Percentiles rank a stretch among this genome's conserved stretches.
phyloP scores from a whole-genome alignment of 1,140 invertebrate genomes.

The Idris sp. region DNA sequence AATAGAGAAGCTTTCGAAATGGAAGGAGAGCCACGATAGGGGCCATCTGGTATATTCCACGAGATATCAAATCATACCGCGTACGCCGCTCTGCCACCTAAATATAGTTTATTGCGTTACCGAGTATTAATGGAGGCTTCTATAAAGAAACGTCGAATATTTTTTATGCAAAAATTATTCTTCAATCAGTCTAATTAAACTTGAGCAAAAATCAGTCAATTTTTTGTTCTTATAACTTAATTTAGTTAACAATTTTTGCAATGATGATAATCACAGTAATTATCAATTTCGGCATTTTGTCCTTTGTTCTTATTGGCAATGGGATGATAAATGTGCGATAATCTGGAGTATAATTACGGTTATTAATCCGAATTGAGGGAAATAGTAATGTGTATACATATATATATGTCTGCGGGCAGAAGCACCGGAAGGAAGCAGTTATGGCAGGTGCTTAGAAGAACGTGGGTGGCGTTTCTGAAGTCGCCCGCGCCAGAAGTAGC shows the following conservation, averaged over 20 bases:
- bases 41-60: constrained; percentile 75
- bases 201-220: no score
- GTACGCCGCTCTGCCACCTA: constrained; percentile 73
- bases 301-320: no score
- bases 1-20: constrained; percentile 43
- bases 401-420: no score
- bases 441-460: constrained; percentile 58
- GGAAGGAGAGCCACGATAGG: constrained; percentile 56
- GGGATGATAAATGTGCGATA: no score
- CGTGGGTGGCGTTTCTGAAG: constrained; percentile 53
- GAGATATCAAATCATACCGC: constrained; percentile 76
- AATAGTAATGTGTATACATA: no score
- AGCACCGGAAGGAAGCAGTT: constrained; percentile 55
- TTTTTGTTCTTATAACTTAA: no score
- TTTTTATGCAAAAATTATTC: constrained; percentile 1
- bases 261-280: no score
- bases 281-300: no score
- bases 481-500: constrained; percentile 31
- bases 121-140: constrained; percentile 75
- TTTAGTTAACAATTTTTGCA: no score
- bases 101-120: constrained; percentile 78
- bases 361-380: no score
- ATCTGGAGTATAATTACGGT: no score
- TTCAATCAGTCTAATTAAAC: no score
- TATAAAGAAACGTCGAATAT: constrained; percentile 69